Evolutionary conservation across 2,113 vertebrate species (phyloP).

Genomic region (Clarias gariepinus): DNA sequence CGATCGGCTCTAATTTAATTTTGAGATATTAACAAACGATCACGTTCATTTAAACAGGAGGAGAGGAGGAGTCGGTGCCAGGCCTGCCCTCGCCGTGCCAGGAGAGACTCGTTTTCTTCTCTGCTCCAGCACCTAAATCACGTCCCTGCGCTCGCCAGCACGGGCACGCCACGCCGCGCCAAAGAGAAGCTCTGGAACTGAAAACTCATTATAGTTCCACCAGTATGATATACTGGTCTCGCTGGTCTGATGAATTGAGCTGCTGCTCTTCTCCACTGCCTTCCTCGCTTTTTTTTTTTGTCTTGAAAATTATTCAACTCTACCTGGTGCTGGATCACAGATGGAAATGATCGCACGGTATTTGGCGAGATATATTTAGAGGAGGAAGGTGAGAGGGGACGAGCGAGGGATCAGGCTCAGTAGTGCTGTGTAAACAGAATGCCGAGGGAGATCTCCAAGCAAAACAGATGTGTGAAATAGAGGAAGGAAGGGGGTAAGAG

Average conservation of each 20-base stretch:
- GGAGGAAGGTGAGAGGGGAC: constrained; percentile 42
- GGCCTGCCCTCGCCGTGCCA: not conserved
- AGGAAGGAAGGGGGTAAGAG: constrained; percentile 60
- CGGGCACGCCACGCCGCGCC: not conserved
- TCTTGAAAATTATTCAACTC: constrained; percentile 43
- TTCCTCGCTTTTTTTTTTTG: constrained; percentile 13
- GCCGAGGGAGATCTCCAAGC: constrained; percentile 54
- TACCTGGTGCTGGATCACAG: constrained; percentile 59
- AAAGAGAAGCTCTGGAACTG: constrained; percentile 44
- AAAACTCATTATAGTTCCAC: constrained; percentile 7
- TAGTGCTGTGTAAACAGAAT: constrained; percentile 36
- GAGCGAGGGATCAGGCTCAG: constrained; percentile 23
- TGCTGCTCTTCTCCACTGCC: not conserved
- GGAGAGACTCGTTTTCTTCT: not conserved
- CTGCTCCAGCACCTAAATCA: not conserved
- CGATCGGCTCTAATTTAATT: constrained; percentile 39
- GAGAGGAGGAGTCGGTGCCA: not conserved
- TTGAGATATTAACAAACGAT: constrained; percentile 17
- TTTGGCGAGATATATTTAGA: constrained; percentile 49
- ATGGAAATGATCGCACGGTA: constrained; percentile 61
- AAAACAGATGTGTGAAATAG: constrained; percentile 67
- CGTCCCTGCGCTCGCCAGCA: not conserved
- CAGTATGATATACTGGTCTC: not conserved
- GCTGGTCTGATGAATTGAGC: not conserved
- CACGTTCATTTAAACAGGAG: constrained; percentile 3